Base-by-base conservation (phyloP, 2,797 vertebrate species). In the Adelosebastes latens region DNA sequence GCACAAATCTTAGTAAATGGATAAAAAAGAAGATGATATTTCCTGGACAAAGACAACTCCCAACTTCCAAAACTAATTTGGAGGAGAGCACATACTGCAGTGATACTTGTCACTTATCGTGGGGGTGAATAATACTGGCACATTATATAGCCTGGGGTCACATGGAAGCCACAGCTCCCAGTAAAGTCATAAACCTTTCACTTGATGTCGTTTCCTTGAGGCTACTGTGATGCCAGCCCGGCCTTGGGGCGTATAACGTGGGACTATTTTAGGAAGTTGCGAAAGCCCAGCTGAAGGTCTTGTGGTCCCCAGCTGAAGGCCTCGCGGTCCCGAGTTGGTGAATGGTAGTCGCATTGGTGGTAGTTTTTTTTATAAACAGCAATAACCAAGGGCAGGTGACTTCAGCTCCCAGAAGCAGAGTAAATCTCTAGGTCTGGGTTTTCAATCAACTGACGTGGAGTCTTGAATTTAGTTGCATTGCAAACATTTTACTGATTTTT, bases 251-350 rank as follows among this genome's bases (percentile, higher is more conserved):
- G 58, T 86, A 82, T 87, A 92, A 89, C 79, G 79, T 56, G 60
- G 64, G 75, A 79, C 91, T 95, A 96, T 95, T 96, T 95, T 90
- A 42, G 87, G 94, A 92, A 86, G 82, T 86, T 85, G 86, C 71
- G 62, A 92, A 90, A 94, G 90, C 90, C 88, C 93, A 91, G 86
- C 80, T 82, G 78, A 89, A 89, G 88, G 84, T 80, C 87, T 87
- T 85, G 87, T 75, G 84, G 87, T 92, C 76, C 80, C 72, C 66
- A 82, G 82, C 81, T 82, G 70, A 87, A 92, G 90, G 88, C 86
- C 86, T 90, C 81, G 90, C 67, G 80, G 86, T 92, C 71, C 66
- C 52, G 36, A 75, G 64, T n/a, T 73, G 65, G 49, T 83, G 79
- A 86, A 83, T 81, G 76, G 85, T 80, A 58, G 82, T 81, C 60